A percentile compares a stretch with the other conserved stretches of the same genome.
Evolutionary conservation across 2,113 vertebrate genomes (phyloP).

Genomic region (Polyodon spathula): DNA sequence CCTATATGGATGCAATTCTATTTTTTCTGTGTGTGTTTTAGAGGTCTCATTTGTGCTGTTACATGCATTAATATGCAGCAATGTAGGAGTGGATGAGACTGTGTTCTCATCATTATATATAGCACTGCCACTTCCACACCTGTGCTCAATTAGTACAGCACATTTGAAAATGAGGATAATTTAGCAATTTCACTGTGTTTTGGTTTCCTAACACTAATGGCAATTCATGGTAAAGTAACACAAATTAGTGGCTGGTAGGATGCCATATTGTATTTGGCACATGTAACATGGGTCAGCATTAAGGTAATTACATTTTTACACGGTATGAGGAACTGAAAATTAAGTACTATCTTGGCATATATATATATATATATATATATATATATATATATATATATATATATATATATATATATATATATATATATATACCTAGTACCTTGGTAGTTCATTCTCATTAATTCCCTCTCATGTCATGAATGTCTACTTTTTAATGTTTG

Average conservation of each 20-base stretch:
- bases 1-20: too few relatives aligned
- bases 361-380: neutral
- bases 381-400: neutral
- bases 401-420: neutral
- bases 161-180: conserved; percentile 7
- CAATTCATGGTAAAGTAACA: neutral
- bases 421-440: too few relatives aligned
- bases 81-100: conserved; percentile 1
- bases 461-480: too few relatives aligned
- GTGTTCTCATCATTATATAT: conserved; percentile 12
- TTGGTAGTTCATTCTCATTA: too few relatives aligned
- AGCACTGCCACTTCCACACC: conserved; percentile 6
- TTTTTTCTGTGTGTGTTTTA: neutral
- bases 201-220: neutral
- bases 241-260: neutral
- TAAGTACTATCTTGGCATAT: too few relatives aligned
- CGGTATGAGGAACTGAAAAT: too few relatives aligned
- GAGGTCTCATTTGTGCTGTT: neutral
- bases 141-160: conserved; percentile 10
- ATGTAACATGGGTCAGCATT: too few relatives aligned
- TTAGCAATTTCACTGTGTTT: conserved; percentile 3
- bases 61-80: neutral
- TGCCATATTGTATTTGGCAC: too few relatives aligned
- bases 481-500: too few relatives aligned
- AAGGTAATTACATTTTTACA: too few relatives aligned